Conservation (phyloP, 2,888 invertebrate species). For the Nomada fabriciana region DNA sequence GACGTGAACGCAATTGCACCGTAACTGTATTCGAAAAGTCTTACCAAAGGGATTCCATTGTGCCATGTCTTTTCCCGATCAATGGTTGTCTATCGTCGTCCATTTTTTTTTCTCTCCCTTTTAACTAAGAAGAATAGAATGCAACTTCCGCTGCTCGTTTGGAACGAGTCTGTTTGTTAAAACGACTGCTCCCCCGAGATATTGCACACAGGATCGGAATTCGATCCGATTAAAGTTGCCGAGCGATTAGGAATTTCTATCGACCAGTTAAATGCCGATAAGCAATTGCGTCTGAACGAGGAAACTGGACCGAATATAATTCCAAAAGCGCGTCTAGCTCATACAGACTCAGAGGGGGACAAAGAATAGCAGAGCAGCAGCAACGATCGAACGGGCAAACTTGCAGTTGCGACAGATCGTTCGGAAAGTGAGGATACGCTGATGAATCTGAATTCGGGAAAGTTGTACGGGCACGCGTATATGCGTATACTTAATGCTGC, state of each 20-base stretch:
- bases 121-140: neutral
- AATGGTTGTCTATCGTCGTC: constrained; percentile 62
- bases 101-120: constrained; percentile 23
- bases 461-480: no score
- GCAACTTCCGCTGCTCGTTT: neutral
- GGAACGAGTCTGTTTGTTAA: neutral
- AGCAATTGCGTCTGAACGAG: neutral
- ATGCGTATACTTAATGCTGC: no score
- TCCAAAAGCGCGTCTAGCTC: neutral
- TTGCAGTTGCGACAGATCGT: no score
- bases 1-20: neutral
- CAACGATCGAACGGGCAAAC: neutral
- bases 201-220: neutral
- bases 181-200: neutral
- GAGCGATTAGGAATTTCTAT: neutral
- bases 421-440: no score
- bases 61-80: constrained; percentile 57
- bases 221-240: neutral
- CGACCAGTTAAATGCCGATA: neutral
- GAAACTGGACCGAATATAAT: neutral
- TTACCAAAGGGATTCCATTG: constrained; percentile 72
- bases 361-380: neutral
- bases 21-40: constrained; percentile 25
- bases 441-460: no score
- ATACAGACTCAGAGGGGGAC: neutral